Conservation (phyloP, 2,888 invertebrate genomes). For the Phasia obesa region DNA sequence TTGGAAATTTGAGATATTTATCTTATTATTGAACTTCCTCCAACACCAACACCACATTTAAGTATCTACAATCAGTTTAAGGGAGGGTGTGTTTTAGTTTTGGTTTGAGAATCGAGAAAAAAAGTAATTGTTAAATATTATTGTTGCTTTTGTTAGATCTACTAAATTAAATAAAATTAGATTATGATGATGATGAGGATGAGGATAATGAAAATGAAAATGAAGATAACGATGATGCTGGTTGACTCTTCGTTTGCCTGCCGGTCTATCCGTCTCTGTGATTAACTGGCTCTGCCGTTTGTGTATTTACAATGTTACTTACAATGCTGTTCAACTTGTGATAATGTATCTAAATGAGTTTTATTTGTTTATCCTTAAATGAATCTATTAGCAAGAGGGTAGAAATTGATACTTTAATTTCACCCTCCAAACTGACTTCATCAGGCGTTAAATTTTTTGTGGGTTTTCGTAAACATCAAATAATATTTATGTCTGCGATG, state of each 20-base stretch:
- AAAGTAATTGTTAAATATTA: slow-evolving; percentile 44
- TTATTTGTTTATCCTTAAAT: slow-evolving; percentile 71
- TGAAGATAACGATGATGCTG: slow-evolving; percentile 42
- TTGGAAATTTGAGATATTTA: slow-evolving; percentile 66
- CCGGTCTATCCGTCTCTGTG: background rate
- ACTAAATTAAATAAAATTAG: slow-evolving; percentile 67
- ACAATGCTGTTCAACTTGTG: slow-evolving; percentile 66
- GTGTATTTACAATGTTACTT: slow-evolving; percentile 41
- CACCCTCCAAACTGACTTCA: slow-evolving; percentile 46
- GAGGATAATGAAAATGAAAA: slow-evolving; percentile 35
- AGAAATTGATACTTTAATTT: slow-evolving; percentile 61
- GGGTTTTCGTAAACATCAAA: slow-evolving; percentile 61
- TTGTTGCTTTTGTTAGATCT: slow-evolving; percentile 50
- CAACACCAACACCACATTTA: slow-evolving; percentile 10
- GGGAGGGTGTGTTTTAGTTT: slow-evolving; percentile 14
- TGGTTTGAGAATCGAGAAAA: slow-evolving; percentile 10
- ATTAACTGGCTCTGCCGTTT: slow-evolving; percentile 31
- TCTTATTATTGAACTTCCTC: slow-evolving; percentile 69
- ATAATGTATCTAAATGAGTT: slow-evolving; percentile 71
- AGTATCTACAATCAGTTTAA: background rate
- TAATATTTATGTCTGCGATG: slow-evolving; percentile 31
- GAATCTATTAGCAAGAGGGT: slow-evolving; percentile 66
- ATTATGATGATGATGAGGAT: slow-evolving; percentile 56
- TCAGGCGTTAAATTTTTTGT: slow-evolving; percentile 69
- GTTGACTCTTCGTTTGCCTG: slow-evolving; percentile 21